Conservation (phyloP, 2,888 invertebrate genomes). For the Hirtodrosophila cameraria region DNA sequence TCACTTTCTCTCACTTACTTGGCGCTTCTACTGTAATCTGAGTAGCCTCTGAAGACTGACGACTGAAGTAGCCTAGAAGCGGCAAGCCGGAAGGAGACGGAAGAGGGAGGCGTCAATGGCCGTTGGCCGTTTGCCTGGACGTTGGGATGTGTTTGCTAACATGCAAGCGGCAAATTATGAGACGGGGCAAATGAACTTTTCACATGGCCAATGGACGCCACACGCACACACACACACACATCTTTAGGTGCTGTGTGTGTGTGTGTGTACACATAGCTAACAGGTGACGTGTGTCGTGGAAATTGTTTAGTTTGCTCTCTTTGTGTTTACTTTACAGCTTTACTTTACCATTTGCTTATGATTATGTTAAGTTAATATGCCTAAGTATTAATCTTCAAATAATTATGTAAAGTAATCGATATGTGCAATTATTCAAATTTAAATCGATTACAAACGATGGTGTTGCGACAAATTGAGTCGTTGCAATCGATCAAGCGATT, state of each 20-base stretch:
- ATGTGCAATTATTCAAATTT: too few relatives aligned
- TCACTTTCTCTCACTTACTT: slow-evolving; percentile 12
- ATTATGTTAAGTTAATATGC: slow-evolving; percentile 55
- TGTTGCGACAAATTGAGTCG: too few relatives aligned
- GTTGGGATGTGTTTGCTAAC: slow-evolving; percentile 51
- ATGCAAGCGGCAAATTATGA: slow-evolving; percentile 77
- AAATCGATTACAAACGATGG: too few relatives aligned
- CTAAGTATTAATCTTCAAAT: slow-evolving; percentile 46
- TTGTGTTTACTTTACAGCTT: slow-evolving; percentile 52
- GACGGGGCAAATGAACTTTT: slow-evolving; percentile 80
- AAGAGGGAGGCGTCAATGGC: slow-evolving; percentile 24
- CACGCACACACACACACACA: slow-evolving; percentile 38
- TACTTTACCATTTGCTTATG: slow-evolving; percentile 30
- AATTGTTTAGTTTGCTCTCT: slow-evolving; percentile 6
- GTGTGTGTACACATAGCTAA: slow-evolving; percentile 49
- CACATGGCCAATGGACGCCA: slow-evolving; percentile 70
- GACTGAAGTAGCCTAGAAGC: slow-evolving; percentile 28
- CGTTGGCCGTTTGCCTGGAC: slow-evolving; percentile 21
- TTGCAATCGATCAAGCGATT: too few relatives aligned
- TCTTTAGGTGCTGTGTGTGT: slow-evolving; percentile 13
- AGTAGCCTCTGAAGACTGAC: too few relatives aligned
- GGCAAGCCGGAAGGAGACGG: slow-evolving; percentile 17
- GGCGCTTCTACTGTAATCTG: slow-evolving; percentile 50
- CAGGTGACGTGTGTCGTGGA: slow-evolving; percentile 56
- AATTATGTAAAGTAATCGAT: too few relatives aligned